Conservation (phyloP, 2,797 vertebrate genomes). For the Lepus townsendii region DNA sequence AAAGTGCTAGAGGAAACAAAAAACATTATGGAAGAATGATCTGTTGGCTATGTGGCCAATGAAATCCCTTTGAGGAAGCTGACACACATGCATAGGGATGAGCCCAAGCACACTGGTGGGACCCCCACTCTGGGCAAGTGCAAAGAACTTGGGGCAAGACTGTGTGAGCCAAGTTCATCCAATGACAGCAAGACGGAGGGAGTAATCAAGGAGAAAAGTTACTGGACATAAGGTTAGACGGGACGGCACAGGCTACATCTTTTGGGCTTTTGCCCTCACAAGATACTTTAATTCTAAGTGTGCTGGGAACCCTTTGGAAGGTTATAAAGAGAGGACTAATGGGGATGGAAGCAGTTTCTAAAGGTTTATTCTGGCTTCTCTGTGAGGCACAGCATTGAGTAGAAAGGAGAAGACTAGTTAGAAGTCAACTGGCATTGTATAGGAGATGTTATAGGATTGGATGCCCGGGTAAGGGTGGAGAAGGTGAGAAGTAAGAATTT, state of each 20-base stretch:
- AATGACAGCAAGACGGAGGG: background rate
- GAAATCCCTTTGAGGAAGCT: background rate
- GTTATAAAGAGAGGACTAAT: background rate
- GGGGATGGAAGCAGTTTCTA: background rate
- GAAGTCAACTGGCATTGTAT: background rate
- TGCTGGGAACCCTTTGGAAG: background rate
- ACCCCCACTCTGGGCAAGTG: background rate
- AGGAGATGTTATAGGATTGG: background rate
- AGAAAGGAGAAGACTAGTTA: background rate
- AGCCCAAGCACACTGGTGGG: background rate
- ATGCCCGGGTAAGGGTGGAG: no score
- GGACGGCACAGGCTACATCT: background rate
- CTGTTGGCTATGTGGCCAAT: background rate
- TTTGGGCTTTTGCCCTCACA: background rate
- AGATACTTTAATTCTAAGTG: constrained; percentile 1
- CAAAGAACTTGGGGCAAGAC: background rate
- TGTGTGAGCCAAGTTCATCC: background rate
- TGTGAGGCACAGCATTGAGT: background rate
- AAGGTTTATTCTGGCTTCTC: background rate
- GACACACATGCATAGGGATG: background rate
- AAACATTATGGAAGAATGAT: background rate
- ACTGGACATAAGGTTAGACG: background rate
- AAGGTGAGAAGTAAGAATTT: background rate
- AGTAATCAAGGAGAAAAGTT: background rate
- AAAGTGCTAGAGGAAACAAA: background rate